phyloP scores from a whole-genome alignment of 2,113 vertebrate species.

The Tyto alba region DNA sequence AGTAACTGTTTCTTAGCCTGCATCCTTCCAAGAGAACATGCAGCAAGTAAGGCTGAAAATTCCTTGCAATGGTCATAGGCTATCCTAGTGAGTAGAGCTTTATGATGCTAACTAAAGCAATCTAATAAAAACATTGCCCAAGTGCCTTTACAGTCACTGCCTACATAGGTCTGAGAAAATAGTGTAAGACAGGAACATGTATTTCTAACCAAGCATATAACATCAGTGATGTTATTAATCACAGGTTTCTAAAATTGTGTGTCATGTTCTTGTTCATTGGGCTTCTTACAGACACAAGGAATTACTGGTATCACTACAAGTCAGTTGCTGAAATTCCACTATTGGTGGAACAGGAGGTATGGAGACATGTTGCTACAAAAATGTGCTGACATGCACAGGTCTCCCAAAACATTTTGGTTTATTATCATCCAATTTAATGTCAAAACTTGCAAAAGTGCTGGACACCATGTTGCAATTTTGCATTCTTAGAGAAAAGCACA shows the following conservation, averaged over 20 bases:
- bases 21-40: neutral
- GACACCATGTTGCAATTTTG: neutral
- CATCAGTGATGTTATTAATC: neutral
- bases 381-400: neutral
- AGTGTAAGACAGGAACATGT: neutral
- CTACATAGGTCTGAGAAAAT: neutral
- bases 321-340: neutral
- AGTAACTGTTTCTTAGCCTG: neutral
- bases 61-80: neutral
- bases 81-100: neutral
- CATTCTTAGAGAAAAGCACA: neutral
- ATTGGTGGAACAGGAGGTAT: neutral
- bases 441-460: neutral
- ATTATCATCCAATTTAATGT: neutral
- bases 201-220: neutral
- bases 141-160: neutral
- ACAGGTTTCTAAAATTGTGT: neutral
- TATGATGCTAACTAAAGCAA: accelerated
- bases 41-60: neutral
- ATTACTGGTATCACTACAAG: neutral
- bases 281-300: neutral
- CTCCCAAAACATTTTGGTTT: neutral
- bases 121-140: neutral
- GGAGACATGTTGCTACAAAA: neutral
- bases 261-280: neutral